Conservation (phyloP, 2,888 invertebrate genomes). For the Dysmachus trigonus region DNA sequence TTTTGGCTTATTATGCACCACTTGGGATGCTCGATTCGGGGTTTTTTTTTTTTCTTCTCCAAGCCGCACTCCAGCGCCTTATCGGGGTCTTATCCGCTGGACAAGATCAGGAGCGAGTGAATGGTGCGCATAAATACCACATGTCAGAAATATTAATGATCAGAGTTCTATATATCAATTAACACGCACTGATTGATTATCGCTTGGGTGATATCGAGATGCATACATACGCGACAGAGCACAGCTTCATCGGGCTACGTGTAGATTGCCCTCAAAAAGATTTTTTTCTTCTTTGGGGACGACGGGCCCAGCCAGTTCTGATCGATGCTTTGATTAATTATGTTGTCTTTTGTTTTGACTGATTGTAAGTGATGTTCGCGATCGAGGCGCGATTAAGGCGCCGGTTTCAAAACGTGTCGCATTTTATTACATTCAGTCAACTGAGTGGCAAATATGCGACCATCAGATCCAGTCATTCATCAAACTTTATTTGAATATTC, state of each 20-base stretch:
- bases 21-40: background rate
- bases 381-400: constrained; percentile 28
- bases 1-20: constrained; percentile 27
- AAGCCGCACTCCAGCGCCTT: background rate
- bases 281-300: background rate
- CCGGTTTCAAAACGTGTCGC: constrained; percentile 19
- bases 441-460: background rate
- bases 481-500: background rate
- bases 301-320: background rate
- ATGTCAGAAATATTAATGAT: constrained; percentile 42
- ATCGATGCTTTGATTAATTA: constrained; percentile 31
- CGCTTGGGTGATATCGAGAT: constrained; percentile 22
- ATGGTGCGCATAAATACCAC: constrained; percentile 30
- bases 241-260: background rate
- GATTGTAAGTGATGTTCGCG: constrained; percentile 30
- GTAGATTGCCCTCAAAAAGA: background rate
- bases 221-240: background rate
- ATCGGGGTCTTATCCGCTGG: background rate
- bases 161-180: constrained; percentile 35
- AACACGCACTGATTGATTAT: constrained; percentile 45
- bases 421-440: background rate
- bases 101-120: constrained; percentile 30
- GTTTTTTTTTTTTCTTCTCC: background rate
- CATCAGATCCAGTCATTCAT: background rate
- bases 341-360: constrained; percentile 34